A percentile compares a stretch with the other conserved stretches of the same genome.
Conservation (phyloP, 2,888 invertebrate species). For the Sisyra terminalis region DNA sequence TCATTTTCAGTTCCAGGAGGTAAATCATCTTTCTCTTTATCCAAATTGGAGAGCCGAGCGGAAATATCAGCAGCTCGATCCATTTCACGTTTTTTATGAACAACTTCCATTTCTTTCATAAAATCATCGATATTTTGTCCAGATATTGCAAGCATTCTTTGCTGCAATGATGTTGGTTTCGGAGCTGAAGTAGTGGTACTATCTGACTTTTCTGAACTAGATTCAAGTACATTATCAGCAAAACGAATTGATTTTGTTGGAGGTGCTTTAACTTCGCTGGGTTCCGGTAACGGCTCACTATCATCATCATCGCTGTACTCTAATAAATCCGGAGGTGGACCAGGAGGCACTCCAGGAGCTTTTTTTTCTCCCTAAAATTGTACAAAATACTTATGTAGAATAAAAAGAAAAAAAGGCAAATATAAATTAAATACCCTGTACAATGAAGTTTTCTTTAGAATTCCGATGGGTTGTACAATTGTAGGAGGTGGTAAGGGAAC, state of each 20-base stretch:
- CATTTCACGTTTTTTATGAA: conserved; percentile 58
- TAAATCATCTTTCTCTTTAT: conserved; percentile 22
- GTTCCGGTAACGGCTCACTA: conserved; percentile 10
- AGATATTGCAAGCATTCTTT: conserved; percentile 74
- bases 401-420: not conserved
- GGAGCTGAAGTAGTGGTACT: conserved; percentile 12
- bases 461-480: conserved; percentile 45
- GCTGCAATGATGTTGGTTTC: conserved; percentile 65
- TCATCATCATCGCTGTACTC: conserved; percentile 15
- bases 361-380: conserved; percentile 31
- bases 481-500: conserved; percentile 28
- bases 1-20: conserved; percentile 25
- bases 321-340: conserved; percentile 57
- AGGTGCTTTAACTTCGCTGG: conserved; percentile 24
- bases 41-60: conserved; percentile 27
- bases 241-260: conserved; percentile 41
- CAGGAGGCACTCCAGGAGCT: conserved; percentile 78
- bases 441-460: conserved; percentile 57
- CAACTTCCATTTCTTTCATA: conserved; percentile 85
- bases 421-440: not conserved
- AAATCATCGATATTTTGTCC: conserved; percentile 86
- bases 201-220: conserved; percentile 15
- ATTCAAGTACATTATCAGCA: conserved; percentile 25
- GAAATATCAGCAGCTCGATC: conserved; percentile 44
- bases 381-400: conserved; percentile 5